These are phyloP conservation scores for Buphagus erythrorhynchus DNA, from an alignment of 2,797 vertebrate species.

Conservation along the genomic window DNA sequence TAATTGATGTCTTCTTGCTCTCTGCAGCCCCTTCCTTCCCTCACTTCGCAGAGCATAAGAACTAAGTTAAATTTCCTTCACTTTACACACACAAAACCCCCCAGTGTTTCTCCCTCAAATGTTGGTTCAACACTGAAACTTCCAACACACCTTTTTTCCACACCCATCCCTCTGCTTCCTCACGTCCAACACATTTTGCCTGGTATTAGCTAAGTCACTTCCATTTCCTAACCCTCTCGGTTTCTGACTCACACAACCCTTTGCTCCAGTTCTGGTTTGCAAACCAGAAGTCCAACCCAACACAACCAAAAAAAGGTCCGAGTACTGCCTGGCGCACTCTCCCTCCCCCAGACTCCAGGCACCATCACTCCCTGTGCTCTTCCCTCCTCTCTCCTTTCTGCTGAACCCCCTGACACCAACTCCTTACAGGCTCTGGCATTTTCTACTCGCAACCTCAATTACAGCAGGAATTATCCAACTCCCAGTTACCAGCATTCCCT, in stretches of 20 bases:
- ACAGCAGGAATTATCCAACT: neutral
- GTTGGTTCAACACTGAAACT: neutral
- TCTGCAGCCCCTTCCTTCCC: neutral
- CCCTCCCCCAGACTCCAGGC: neutral
- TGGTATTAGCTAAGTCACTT: neutral
- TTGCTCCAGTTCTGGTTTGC: slow-evolving; percentile 34
- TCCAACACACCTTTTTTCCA: neutral
- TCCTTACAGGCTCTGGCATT: neutral
- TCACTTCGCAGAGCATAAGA: neutral
- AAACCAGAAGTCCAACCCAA: neutral
- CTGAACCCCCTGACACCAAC: neutral
- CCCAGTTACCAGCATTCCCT: neutral
- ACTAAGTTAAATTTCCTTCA: neutral
- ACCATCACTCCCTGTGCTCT: neutral
- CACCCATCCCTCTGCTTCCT: neutral
- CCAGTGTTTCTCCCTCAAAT: neutral
- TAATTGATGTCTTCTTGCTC: neutral
- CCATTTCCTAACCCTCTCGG: slow-evolving; percentile 31
- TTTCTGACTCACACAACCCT: slow-evolving; percentile 52
- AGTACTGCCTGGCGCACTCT: neutral
- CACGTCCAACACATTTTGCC: neutral
- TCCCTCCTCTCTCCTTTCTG: neutral
- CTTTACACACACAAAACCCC: neutral
- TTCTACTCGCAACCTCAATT: neutral
- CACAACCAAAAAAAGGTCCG: neutral